Conservation (phyloP, 2,888 invertebrate species). For the Endotricha flammealis region DNA sequence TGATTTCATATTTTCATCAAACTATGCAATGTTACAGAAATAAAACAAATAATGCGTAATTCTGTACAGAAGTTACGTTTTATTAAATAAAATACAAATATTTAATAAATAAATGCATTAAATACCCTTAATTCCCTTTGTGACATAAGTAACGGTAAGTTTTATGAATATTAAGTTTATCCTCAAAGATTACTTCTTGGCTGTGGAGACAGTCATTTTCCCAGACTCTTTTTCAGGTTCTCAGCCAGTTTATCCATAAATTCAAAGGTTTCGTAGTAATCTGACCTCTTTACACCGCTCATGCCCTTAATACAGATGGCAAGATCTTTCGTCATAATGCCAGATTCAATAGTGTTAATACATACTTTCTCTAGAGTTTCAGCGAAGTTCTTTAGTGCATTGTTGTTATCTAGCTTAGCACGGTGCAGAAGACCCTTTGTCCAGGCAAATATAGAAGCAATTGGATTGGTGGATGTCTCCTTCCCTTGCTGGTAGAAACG, state of each 20-base stretch:
- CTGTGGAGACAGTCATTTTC: conserved; percentile 64
- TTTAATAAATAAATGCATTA: conserved; percentile 54
- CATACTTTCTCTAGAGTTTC: conserved; percentile 93
- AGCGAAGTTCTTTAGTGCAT: conserved; percentile 86
- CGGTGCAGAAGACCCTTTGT: conserved; percentile 95
- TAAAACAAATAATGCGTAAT: no score
- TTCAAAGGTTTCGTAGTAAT: conserved; percentile 98
- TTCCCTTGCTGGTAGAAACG: conserved; percentile 94
- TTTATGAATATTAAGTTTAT: conserved; percentile 24
- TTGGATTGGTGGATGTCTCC: conserved; percentile 99
- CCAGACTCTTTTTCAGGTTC: conserved; percentile 84
- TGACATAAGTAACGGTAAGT: conserved; percentile 29
- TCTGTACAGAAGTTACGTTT: conserved; percentile 28
- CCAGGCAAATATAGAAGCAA: conserved; percentile 99
- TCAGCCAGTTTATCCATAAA: conserved; percentile 97
- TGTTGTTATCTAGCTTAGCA: conserved; percentile 94
- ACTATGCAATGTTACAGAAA: no score
- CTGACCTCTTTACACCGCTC: conserved; percentile 84
- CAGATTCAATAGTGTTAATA: conserved; percentile 95
- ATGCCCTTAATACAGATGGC: conserved; percentile 98
- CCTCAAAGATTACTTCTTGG: conserved; percentile 48
- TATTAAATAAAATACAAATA: conserved; percentile 33
- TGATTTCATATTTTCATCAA: no score
- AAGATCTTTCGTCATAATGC: conserved; percentile 98
- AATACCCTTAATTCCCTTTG: conserved; percentile 48